Evolutionary conservation across 2,888 invertebrate species (phyloP), one percentile per base, ranked within the genome.

Genomic region (Dilophus febrilis): DNA sequence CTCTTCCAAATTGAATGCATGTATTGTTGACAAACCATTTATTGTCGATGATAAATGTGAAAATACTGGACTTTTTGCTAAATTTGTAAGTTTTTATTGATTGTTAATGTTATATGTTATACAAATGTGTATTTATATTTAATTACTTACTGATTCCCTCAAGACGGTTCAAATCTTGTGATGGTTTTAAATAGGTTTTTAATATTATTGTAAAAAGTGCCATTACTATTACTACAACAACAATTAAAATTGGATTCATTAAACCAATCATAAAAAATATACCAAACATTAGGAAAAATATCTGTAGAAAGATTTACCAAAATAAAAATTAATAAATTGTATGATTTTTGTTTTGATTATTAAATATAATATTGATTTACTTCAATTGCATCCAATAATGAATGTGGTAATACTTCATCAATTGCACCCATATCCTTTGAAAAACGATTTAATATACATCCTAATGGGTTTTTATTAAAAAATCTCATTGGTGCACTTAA

Each of bases 381-480:
- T 56, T 75, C 75, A 3, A 70, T 59, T 2, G 79, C 72, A 51
- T 81, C 80, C 22, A 83, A 54, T 16, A 77, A 57, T 1, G 74
- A 71, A 49, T 77, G 73, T 0, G 73, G 82, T 32, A 85, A 56
- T 36, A 78, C 62, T 52, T 86, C 85, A 53, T 87, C 86, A 42
- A 86, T 69, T 1, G 77, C 70, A 2, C 85, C 85, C 55, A 86
- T 75, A 56, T 90, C 90, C 56, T 87, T 88, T 4, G 87, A 79
- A 53, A 90, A 88, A 38, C 88, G 58, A 47, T 69, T 69, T 34
- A 90, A 65, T 45, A 90, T 82, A 39, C 81, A 67, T 28, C 82
- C 81, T 49, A 77, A 73, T 3, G 87, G 84, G 57, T 88, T 90
- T 1, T 74, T 77, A 51, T 88, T 85, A 54, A 87, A 91, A 58